A percentile compares a stretch with the other conserved stretches of the same genome.
phyloP scores from a whole-genome alignment of 2,113 vertebrate genomes.

The Mormoops blainvillei region DNA sequence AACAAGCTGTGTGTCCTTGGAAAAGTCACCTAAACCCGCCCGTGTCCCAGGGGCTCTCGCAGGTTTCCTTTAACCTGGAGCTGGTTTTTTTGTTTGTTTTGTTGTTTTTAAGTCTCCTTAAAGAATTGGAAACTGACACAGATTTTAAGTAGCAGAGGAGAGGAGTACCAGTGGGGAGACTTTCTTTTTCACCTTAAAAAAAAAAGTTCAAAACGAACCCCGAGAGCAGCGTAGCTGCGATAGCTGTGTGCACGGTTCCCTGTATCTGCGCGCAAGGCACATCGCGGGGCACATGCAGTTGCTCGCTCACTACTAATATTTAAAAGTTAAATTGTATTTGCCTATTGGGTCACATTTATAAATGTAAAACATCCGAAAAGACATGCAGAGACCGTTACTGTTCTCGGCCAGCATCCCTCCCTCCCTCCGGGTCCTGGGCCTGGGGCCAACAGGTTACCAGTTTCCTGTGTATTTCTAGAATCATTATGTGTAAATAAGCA shows the following conservation, averaged over 20 bases:
- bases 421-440: neutral
- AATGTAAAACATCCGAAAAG: neutral
- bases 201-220: neutral
- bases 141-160: neutral
- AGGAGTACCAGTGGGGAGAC: neutral
- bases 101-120: neutral
- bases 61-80: neutral
- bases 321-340: neutral
- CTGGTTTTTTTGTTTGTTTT: neutral
- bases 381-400: neutral
- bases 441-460: neutral
- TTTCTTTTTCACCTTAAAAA: neutral
- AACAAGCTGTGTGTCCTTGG: neutral
- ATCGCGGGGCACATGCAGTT: neutral
- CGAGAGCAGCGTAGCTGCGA: neutral
- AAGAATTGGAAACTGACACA: neutral
- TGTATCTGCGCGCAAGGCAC: neutral
- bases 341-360: neutral
- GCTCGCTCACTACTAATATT: neutral
- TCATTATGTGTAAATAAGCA: neutral
- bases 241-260: neutral
- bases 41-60: neutral
- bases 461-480: neutral
- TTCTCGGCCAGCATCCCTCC: fast-evolving
- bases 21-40: neutral